phyloP scores from a whole-genome alignment of 1,140 invertebrate genomes.

The Drosophila setifemur region DNA sequence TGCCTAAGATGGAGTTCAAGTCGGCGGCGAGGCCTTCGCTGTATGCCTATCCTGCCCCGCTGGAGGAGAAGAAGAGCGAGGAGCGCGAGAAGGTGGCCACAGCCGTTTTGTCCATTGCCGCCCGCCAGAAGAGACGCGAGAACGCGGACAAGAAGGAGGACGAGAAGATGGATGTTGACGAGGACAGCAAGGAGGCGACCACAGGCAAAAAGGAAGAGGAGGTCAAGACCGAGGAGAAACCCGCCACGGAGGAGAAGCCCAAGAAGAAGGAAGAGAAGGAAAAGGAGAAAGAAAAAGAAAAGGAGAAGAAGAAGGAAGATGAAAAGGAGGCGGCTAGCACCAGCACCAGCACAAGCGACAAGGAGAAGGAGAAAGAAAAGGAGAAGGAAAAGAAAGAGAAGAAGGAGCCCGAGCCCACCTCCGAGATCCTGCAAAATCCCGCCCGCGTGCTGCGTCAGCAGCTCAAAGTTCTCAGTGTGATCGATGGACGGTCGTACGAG shows the following conservation, averaged over 20 bases:
- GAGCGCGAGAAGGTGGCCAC: slow-evolving; percentile 98
- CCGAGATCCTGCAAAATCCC: slow-evolving; percentile 97
- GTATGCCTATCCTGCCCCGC: slow-evolving; percentile 97
- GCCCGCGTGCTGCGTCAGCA: slow-evolving; percentile 96
- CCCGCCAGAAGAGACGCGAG: slow-evolving; percentile 92
- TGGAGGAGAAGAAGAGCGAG: slow-evolving; percentile 99
- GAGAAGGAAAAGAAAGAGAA: slow-evolving; percentile 85
- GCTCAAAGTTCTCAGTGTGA: slow-evolving; percentile 92
- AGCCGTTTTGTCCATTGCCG: slow-evolving; percentile 98
- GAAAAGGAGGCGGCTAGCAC: slow-evolving; percentile 82
- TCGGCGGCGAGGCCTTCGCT: slow-evolving; percentile 97
- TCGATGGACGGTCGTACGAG: slow-evolving; percentile 90
- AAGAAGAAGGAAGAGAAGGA: slow-evolving; percentile 84
- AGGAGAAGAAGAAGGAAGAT: slow-evolving; percentile 83
- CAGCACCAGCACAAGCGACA: slow-evolving; percentile 40
- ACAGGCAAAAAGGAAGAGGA: slow-evolving; percentile 85
- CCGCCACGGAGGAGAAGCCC: slow-evolving; percentile 60
- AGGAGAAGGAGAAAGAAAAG: slow-evolving; percentile 83
- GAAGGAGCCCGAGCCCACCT: slow-evolving; percentile 93
- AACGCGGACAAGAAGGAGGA: slow-evolving; percentile 84
- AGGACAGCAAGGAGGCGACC: slow-evolving; percentile 86
- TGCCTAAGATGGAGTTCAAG: slow-evolving; percentile 97
- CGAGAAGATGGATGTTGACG: slow-evolving; percentile 90
- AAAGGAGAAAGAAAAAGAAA: slow-evolving; percentile 76
- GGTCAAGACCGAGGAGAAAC: slow-evolving; percentile 83